phyloP scores from a whole-genome alignment of 2,888 invertebrate genomes.

The Drosophila yooni region DNA sequence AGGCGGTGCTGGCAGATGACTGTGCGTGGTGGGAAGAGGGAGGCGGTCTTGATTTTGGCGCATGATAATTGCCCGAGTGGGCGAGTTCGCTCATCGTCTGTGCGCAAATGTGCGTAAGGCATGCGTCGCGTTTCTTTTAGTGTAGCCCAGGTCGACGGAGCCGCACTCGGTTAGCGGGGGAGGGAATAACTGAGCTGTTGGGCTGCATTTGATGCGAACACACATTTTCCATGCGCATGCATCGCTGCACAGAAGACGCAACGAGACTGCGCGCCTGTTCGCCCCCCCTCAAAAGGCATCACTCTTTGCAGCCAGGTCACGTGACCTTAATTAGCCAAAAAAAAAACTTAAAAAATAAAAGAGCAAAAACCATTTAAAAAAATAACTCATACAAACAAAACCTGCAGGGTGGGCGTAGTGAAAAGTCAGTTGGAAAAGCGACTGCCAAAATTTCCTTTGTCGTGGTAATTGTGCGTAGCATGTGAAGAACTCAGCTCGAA shows the following conservation, averaged over 20 bases:
- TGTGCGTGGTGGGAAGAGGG: not conserved
- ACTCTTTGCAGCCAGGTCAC: constrained; percentile 56
- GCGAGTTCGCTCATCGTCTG: constrained; percentile 38
- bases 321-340: constrained; percentile 73
- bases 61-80: constrained; percentile 63
- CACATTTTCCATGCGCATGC: constrained; percentile 63
- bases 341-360: constrained; percentile 16
- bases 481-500: constrained; percentile 37
- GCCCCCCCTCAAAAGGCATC: constrained; percentile 5
- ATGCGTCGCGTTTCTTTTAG: constrained; percentile 52
- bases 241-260: constrained; percentile 60
- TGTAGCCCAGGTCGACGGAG: constrained; percentile 18
- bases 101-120: constrained; percentile 64
- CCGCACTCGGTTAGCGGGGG: not conserved
- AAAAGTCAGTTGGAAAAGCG: constrained; percentile 35
- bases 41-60: constrained; percentile 52
- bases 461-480: constrained; percentile 56
- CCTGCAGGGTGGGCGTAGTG: not conserved
- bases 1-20: constrained; percentile 2
- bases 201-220: constrained; percentile 67
- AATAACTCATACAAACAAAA: not conserved
- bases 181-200: constrained; percentile 3
- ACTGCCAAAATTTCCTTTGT: constrained; percentile 31
- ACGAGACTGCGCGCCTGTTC: not conserved
- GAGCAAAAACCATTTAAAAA: not conserved